These are phyloP conservation scores for Mimas tiliae DNA, from an alignment of 2,888 invertebrate genomes.

Conservation along the genomic window DNA sequence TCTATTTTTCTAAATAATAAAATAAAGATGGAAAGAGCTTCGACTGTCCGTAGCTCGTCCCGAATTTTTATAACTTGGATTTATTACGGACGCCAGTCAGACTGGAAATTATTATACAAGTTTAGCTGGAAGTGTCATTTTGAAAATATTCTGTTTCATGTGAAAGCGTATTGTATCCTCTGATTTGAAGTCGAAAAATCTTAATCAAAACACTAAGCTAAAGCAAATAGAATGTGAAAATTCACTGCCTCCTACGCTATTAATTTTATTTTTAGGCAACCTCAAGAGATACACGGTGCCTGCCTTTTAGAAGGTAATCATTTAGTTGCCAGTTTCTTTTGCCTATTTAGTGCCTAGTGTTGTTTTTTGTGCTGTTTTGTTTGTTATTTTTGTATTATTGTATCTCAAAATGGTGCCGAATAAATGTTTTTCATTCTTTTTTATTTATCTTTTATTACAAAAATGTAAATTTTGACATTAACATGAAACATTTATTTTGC, in stretches of 20 bases:
- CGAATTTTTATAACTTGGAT: conserved; percentile 56
- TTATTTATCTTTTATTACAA: too few relatives aligned
- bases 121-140: conserved; percentile 38
- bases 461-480: neutral
- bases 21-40: conserved; percentile 49
- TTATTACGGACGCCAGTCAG: conserved; percentile 54
- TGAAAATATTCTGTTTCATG: conserved; percentile 7
- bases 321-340: too few relatives aligned
- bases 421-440: too few relatives aligned
- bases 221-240: neutral
- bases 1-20: conserved; percentile 48
- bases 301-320: too few relatives aligned
- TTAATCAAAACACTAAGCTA: neutral
- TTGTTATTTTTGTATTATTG: too few relatives aligned
- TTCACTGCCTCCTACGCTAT: neutral
- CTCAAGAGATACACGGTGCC: too few relatives aligned
- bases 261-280: neutral
- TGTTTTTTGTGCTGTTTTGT: too few relatives aligned
- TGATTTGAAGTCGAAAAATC: neutral
- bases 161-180: neutral
- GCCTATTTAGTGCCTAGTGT: too few relatives aligned
- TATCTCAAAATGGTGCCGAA: too few relatives aligned
- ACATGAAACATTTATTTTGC: neutral
- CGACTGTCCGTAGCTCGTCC: conserved; percentile 44
- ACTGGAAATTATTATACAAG: conserved; percentile 41